A percentile compares a stretch with the other conserved stretches of the same genome.
Conservation (phyloP, 2,113 vertebrate genomes). For the Cyprinodon brontotheroides region DNA sequence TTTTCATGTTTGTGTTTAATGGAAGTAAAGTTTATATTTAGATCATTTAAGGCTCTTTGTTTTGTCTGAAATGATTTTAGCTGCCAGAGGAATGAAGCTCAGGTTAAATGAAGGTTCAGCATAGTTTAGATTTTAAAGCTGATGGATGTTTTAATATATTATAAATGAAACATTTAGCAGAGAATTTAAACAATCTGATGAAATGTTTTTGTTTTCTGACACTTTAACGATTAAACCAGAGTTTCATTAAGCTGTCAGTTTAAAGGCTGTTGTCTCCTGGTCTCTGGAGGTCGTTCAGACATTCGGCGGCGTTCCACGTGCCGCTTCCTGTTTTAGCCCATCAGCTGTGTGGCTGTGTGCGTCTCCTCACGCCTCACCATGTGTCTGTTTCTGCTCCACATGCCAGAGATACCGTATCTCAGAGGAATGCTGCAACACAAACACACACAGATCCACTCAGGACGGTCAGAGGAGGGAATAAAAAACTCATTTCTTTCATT, state of each 20-base stretch:
- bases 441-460: background rate
- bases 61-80: background rate
- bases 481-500: too few species aligned
- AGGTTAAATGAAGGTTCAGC: background rate
- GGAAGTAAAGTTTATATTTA: background rate
- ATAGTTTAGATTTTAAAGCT: too few species aligned
- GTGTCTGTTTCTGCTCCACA: constrained; percentile 18
- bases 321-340: constrained; percentile 47
- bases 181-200: background rate
- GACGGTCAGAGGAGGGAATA: background rate
- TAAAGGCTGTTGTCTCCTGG: background rate
- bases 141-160: background rate
- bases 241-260: background rate
- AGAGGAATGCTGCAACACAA: constrained; percentile 18
- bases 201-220: background rate
- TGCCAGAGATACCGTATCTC: constrained; percentile 37
- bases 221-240: background rate
- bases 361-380: background rate
- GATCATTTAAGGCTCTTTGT: background rate
- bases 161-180: background rate
- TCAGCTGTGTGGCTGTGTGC: constrained; percentile 6
- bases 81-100: too few species aligned
- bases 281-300: background rate
- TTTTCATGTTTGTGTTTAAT: too few species aligned
- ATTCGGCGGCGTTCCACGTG: background rate